These are phyloP conservation scores for Cuculus canorus DNA, from an alignment of 2,797 vertebrate genomes.

Conservation along the genomic window DNA sequence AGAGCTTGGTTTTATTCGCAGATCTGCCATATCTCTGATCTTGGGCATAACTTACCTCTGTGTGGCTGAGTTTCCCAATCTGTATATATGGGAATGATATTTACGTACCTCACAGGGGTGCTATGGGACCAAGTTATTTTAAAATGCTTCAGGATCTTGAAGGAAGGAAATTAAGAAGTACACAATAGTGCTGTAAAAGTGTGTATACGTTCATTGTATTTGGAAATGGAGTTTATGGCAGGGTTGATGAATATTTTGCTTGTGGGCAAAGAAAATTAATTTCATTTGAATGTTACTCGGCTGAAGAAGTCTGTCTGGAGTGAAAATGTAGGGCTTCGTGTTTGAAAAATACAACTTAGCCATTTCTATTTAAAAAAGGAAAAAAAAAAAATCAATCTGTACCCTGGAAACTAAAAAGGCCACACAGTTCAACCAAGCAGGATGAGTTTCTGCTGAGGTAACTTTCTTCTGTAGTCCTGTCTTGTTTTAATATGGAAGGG, in stretches of 20 bases:
- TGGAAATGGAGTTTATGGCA: not conserved
- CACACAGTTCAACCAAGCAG: slow-evolving; percentile 29
- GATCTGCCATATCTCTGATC: not conserved
- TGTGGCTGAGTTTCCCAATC: slow-evolving; percentile 33
- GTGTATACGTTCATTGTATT: not conserved
- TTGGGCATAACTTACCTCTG: slow-evolving; percentile 14
- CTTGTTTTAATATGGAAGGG: slow-evolving; percentile 13
- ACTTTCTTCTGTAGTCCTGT: not conserved
- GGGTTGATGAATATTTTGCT: slow-evolving; percentile 30
- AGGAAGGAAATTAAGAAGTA: not conserved
- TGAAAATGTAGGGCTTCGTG: not conserved
- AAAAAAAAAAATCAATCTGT: not conserved
- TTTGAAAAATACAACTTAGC: slow-evolving; percentile 9
- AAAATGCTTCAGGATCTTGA: slow-evolving; percentile 26
- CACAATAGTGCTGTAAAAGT: not conserved
- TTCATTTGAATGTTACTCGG: slow-evolving; percentile 16
- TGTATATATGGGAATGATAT: not conserved
- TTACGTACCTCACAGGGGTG: slow-evolving; percentile 65
- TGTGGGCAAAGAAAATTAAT: not conserved
- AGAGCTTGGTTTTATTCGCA: not conserved
- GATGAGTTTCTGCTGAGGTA: slow-evolving; percentile 37
- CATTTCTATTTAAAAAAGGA: slow-evolving; percentile 7
- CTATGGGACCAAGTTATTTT: slow-evolving; percentile 44
- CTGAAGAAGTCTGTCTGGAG: slow-evolving; percentile 11
- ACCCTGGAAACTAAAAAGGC: slow-evolving; percentile 35